Evolutionary conservation across 2,888 invertebrate species (phyloP), one percentile per base, ranked within the genome.

Genomic region (Camponotus fellah): DNA sequence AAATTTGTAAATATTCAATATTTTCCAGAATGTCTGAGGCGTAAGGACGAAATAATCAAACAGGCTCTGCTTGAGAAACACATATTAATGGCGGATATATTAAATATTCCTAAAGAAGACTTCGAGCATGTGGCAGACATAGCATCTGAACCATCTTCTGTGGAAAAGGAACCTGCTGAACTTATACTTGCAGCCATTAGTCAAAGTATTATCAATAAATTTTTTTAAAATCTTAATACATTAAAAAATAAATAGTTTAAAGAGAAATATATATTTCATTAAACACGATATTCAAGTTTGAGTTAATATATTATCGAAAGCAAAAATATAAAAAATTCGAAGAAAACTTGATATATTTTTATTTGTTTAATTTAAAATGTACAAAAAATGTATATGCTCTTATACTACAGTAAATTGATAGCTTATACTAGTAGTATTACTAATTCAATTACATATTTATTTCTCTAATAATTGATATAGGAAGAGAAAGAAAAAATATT

Each of bases 41-140:
- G 97, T 85, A 96, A 97, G 92, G 97, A 97, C 93, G 96, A 96
- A 91, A 95, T 96, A 88, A 97, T 98, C 85, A 96, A 96, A 86
- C 96, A 96, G 92, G 96, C 97, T 66, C 94, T 98, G 88, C 95
- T 96, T 83, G 97, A 97, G 93, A 97, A 97, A 93, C 97, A 97
- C 92, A 96, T 96, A 89, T 95, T 98, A 87, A 97, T 97, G 89
- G 97, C 97, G 86, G 97, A 97, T 93, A 96, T 98, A 93, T 96
- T 97, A 92, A 96, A 97, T 94, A 96, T 97, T 93, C 97, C 97
- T 77, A 96, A 96, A 87, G 97, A 97, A 92, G 96, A 97, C 92
- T 97, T 96, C 93, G 96, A 96, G 89, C 96, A 96, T 88, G 96
- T 97, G 87, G 96, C 96, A 76, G 97, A 97, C 87, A 96, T 97